Evolutionary conservation across 1,140 invertebrate genomes (phyloP).

Genomic region (Catajapyx aquilonaris): DNA sequence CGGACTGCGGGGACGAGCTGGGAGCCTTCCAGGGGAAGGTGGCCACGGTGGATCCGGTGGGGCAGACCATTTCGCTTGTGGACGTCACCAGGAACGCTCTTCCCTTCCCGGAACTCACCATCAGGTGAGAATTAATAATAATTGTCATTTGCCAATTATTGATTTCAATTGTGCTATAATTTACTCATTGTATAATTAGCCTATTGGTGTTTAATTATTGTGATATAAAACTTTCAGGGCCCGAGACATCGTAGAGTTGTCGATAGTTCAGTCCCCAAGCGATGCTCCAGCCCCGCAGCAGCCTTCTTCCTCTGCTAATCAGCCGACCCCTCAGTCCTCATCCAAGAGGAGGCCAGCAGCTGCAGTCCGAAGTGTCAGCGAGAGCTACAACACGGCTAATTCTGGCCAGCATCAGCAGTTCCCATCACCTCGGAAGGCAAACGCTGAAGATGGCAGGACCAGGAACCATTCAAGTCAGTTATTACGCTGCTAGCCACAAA

Average conservation of each 20-base stretch:
- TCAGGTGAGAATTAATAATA: constrained; percentile 22
- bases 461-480: no score
- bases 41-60: constrained; percentile 36
- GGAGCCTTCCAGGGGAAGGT: constrained; percentile 64
- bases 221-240: constrained; percentile 5
- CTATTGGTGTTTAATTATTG: not conserved
- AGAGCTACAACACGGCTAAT: no score
- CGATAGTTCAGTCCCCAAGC: no score
- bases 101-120: constrained; percentile 33
- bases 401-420: no score
- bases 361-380: no score
- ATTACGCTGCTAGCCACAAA: no score
- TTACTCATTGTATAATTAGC: not conserved
- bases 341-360: no score
- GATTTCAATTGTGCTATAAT: not conserved
- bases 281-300: no score
- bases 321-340: no score
- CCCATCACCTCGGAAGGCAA: no score
- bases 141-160: not conserved
- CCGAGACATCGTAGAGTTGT: no score
- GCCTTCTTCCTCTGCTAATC: constrained; percentile 1
- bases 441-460: no score
- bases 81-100: constrained; percentile 64
- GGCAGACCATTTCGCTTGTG: constrained; percentile 41
- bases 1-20: constrained; percentile 41